Conservation (phyloP, 2,113 vertebrate genomes). For the Onychostruthus taczanowskii region DNA sequence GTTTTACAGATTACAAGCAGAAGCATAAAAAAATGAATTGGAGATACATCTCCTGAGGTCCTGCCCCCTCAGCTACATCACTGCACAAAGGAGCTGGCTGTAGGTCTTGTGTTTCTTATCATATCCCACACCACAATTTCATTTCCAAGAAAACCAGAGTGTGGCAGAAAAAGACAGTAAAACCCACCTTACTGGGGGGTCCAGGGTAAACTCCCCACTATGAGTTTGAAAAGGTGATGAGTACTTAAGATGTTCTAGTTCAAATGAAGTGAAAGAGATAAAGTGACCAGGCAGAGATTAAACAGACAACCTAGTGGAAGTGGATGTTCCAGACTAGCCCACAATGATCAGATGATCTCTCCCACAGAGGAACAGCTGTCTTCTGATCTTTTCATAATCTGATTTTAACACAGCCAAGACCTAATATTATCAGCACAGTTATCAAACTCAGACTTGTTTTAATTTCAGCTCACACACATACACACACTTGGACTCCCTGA, state of each 20-base stretch:
- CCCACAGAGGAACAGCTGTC: neutral
- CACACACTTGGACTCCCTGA: neutral
- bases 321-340: neutral
- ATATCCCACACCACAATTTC: neutral
- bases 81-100: neutral
- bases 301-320: neutral
- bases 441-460: neutral
- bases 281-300: neutral
- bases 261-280: neutral
- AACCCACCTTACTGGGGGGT: neutral
- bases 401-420: neutral
- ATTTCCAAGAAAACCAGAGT: neutral
- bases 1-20: neutral
- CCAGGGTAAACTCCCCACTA: neutral
- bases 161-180: neutral
- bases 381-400: conserved; percentile 31
- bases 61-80: neutral
- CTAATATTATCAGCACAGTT: neutral
- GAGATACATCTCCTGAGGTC: neutral
- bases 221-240: neutral
- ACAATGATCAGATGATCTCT: neutral
- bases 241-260: neutral
- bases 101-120: neutral
- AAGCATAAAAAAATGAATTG: neutral
- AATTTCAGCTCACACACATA: neutral